Conservation (phyloP, 1,140 invertebrate species). For the Antheraea mylitta region DNA sequence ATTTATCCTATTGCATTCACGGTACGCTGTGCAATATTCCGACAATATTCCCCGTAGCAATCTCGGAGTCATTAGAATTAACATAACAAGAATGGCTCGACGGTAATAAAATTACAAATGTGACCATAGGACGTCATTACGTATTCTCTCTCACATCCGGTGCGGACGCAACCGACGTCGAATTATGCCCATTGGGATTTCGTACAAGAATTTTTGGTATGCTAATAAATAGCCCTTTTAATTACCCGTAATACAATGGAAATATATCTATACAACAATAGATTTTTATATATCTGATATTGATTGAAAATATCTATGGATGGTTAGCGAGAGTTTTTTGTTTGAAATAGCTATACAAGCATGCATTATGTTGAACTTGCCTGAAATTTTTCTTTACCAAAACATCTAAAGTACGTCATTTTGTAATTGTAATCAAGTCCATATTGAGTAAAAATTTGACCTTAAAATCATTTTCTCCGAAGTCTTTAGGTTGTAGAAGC, state of each 20-base stretch:
- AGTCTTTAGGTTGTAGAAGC: too few relatives aligned
- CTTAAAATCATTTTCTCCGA: too few relatives aligned
- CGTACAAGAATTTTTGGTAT: slow-evolving; percentile 13
- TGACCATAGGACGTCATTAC: slow-evolving; percentile 39
- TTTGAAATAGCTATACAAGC: too few relatives aligned
- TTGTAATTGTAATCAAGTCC: too few relatives aligned
- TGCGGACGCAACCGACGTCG: slow-evolving; percentile 19
- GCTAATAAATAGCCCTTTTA: slow-evolving; percentile 1
- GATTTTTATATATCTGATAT: neutral
- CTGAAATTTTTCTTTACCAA: too few relatives aligned
- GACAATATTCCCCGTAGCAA: slow-evolving; percentile 9
- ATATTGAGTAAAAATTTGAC: too few relatives aligned
- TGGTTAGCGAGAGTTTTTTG: too few relatives aligned
- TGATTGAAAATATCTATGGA: too few relatives aligned
- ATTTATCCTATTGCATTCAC: neutral
- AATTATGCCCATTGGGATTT: slow-evolving; percentile 36
- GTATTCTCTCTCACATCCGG: slow-evolving; percentile 44
- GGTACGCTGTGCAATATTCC: slow-evolving; percentile 3
- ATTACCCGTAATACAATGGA: neutral
- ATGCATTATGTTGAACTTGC: too few relatives aligned
- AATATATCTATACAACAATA: neutral
- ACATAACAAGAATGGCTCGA: slow-evolving; percentile 41
- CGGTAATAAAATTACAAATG: slow-evolving; percentile 49
- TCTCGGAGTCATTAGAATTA: slow-evolving; percentile 35
- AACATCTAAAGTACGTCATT: too few relatives aligned